Evolutionary conservation across 1,140 invertebrate genomes (phyloP).

Genomic region (Lasaia peninsularis): DNA sequence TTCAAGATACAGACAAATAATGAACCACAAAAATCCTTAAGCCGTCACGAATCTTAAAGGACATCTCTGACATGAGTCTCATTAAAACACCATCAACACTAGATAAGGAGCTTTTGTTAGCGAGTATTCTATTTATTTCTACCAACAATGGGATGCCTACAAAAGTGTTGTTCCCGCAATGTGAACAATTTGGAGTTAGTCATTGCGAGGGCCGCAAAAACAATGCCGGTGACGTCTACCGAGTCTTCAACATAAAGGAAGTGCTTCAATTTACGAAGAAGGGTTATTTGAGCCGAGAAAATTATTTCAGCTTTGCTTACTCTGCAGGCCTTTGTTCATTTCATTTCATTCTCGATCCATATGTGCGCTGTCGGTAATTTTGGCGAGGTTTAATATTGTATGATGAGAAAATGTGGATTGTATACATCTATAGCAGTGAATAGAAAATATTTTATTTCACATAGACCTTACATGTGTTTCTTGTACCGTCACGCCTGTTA

Average conservation of each 20-base stretch:
- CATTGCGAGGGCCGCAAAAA: conserved; percentile 27
- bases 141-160: conserved; percentile 3
- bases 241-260: conserved; percentile 36
- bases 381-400: conserved; percentile 17
- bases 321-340: conserved; percentile 29
- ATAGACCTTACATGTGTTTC: no score
- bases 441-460: no score
- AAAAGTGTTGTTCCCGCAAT: conserved; percentile 14
- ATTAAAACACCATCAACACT: conserved; percentile 5
- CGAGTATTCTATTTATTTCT: conserved; percentile 5
- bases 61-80: neutral
- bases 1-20: no score
- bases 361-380: conserved; percentile 14
- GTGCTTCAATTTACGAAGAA: conserved; percentile 40
- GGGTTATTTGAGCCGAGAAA: conserved; percentile 37
- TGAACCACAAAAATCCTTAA: neutral
- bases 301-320: conserved; percentile 33
- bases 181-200: conserved; percentile 24
- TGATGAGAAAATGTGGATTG: neutral
- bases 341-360: conserved; percentile 19
- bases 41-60: neutral
- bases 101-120: conserved; percentile 4
- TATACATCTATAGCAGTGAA: neutral
- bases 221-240: conserved; percentile 31
- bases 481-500: no score